Conservation (phyloP, 2,888 invertebrate genomes). For the Campoletis raptor region DNA sequence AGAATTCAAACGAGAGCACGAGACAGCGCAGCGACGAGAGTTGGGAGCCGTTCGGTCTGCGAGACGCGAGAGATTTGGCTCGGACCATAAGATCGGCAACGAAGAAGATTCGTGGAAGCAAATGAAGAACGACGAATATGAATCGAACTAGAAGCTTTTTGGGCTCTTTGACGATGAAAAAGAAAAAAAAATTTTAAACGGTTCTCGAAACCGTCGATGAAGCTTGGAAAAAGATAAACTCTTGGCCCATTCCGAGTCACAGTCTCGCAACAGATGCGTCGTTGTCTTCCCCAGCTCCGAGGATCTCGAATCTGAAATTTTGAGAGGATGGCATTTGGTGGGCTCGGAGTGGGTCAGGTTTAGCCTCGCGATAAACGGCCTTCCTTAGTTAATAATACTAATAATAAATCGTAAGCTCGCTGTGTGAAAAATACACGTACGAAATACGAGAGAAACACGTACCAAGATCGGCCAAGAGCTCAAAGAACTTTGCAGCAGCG, state of each 20-base stretch:
- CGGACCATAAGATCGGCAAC: neutral
- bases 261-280: conserved; percentile 15
- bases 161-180: conserved; percentile 53
- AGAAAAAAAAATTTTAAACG: neutral
- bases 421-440: neutral
- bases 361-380: conserved; percentile 67
- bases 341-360: neutral
- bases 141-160: conserved; percentile 26
- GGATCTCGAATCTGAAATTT: neutral
- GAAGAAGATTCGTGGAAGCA: neutral
- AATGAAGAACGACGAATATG: neutral
- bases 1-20: neutral
- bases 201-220: conserved; percentile 49
- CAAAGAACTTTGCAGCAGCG: neutral
- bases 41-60: conserved; percentile 50
- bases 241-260: conserved; percentile 38
- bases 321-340: neutral
- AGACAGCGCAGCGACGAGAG: conserved; percentile 33
- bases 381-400: conserved; percentile 60
- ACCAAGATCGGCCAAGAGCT: neutral
- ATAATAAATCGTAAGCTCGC: conserved; percentile 33
- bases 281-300: conserved; percentile 21
- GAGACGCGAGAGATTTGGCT: conserved; percentile 26
- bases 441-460: conserved; percentile 8
- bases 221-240: conserved; percentile 54